phyloP scores from a whole-genome alignment of 2,888 invertebrate genomes.

The Proisotoma minuta region DNA sequence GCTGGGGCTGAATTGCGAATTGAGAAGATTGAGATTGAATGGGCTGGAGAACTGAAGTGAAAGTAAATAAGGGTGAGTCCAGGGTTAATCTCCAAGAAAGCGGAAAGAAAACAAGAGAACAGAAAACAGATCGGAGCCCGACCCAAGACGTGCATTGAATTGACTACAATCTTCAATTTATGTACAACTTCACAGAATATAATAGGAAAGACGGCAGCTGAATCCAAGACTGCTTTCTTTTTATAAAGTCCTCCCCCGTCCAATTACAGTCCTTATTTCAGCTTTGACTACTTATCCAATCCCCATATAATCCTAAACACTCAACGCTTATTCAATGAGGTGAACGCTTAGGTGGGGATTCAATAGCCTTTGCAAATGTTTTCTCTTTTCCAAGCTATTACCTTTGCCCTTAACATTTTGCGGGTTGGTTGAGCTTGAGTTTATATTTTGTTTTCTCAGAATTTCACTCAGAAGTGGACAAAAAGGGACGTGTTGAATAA shows the following conservation, averaged over 20 bases:
- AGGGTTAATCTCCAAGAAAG: conserved; percentile 42
- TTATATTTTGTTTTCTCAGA: neutral
- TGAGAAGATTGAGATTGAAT: conserved; percentile 10
- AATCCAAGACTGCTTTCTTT: too few species aligned
- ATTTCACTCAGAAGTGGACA: neutral
- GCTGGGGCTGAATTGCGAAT: neutral
- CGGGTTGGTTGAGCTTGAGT: neutral
- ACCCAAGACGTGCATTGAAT: neutral
- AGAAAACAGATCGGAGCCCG: conserved; percentile 6
- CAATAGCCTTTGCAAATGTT: neutral
- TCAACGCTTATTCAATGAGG: neutral
- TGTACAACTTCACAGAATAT: conserved; percentile 4
- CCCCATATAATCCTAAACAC: neutral
- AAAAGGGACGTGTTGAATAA: neutral
- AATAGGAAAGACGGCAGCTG: conserved; percentile 11
- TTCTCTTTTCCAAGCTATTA: conserved; percentile 2
- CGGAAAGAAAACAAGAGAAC: conserved; percentile 37
- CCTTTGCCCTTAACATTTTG: neutral
- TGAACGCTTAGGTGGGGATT: conserved; percentile 3
- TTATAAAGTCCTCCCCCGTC: too few species aligned
- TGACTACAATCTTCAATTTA: conserved; percentile 3
- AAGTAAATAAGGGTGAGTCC: conserved; percentile 40
- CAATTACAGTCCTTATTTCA: too few species aligned
- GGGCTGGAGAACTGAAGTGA: conserved; percentile 36
- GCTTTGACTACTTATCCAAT: neutral